A percentile compares a stretch with the other conserved stretches of the same genome.
Evolutionary conservation across 2,888 invertebrate genomes (phyloP).

Genomic region (Rhagonycha lutea): DNA sequence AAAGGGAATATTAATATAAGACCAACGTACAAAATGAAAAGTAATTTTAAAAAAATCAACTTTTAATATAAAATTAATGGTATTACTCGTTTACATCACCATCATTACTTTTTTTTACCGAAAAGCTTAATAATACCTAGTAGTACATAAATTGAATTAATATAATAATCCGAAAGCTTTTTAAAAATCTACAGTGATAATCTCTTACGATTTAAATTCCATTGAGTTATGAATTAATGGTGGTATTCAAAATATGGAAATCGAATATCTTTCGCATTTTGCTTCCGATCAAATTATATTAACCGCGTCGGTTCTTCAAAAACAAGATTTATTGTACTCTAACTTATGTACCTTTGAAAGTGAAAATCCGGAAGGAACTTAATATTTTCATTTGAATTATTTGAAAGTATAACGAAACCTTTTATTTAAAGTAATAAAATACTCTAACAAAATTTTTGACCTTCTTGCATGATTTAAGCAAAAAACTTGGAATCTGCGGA

Average conservation of each 20-base stretch:
- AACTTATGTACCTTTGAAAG: background rate
- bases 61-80: background rate
- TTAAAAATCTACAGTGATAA: background rate
- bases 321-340: background rate
- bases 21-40: background rate
- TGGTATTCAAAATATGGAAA: background rate
- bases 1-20: background rate
- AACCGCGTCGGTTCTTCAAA: background rate
- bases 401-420: background rate
- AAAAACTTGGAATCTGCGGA: background rate
- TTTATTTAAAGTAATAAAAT: background rate
- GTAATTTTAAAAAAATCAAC: background rate
- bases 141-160: no score
- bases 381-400: background rate
- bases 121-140: no score
- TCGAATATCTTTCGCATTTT: background rate
- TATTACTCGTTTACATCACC: background rate
- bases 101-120: background rate
- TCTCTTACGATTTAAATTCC: background rate
- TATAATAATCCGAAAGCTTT: background rate
- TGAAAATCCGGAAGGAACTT: background rate
- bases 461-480: background rate
- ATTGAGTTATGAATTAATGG: background rate
- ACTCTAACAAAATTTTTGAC: background rate
- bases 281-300: background rate